Base-by-base conservation (phyloP, 92 coral and sea anemone genomes). In the Parazoanthus atlanticus region DNA sequence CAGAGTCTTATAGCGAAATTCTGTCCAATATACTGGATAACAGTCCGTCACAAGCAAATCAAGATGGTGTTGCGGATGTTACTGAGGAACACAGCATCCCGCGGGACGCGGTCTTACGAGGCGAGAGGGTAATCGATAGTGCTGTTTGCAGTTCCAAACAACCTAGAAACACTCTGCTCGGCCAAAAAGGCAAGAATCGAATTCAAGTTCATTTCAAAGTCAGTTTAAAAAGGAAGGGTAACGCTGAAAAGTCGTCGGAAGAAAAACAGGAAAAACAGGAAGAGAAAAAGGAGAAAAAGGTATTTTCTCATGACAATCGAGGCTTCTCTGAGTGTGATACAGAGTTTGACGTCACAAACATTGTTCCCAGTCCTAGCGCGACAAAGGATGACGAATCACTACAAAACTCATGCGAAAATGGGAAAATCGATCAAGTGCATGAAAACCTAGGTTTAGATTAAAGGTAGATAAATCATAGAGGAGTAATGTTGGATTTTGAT, bases 161-260 rank as follows among this genome's bases (percentile, higher is more conserved):
- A 61, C 74, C 41, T 32, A 38, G 29, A 61, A 81, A 26, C 16
- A 56, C 73, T n/a, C 43, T 54, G 21, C 28, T 65, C 47, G 31
- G 6, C 29, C 70, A 61, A 6, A 56, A 33, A 17, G 30, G 32
- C 26, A 81, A 81, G 46, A 81, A 61, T 19, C 54, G 74, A 54
- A 33, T 56, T 9, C 74, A 81, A 32, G 85, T 58, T 81, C 30
- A 38, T 36, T 81, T 64, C 49, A 81, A 81, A 25, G 73, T 61
- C 36, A 61, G 16, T 26, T 3, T 36, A 56, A 81, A 25, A 26
- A 58, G 17, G 41, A 81, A 71, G 30, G 30, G 43, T 17, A 81
- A 61, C 23, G 54, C 10, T 75, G 47, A n/a, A 75, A 75, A 38
- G 2, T n/a, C 5, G 29, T n/a, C 79, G 12, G n/a, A 36, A 11